Evolutionary conservation across 1,140 invertebrate genomes (phyloP), one percentile per base, ranked within the genome.

Genomic region (Drosophila carrolli): DNA sequence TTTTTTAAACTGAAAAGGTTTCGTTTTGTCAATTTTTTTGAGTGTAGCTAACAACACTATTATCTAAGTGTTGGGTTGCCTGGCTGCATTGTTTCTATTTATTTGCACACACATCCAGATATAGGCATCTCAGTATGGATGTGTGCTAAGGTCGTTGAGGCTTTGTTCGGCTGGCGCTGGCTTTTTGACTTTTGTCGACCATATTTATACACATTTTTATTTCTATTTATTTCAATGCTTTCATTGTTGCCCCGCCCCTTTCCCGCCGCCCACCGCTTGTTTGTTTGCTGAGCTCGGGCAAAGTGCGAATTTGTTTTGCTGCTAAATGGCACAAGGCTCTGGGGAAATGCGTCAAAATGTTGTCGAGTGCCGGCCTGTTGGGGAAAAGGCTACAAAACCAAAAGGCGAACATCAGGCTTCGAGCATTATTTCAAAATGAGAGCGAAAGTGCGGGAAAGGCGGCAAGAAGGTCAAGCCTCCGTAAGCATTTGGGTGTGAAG

Each of bases 241-340:
- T 74, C 58, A 53, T 57, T 81, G 46, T 73, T 66, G 37, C 51
- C 47, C 23, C 48, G 40, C 35, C 44, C 8, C 32, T 23, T 9
- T 16, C 19, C 3, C 9, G 4, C 38, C 32, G 2, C 35, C 37
- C 23, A 10, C 11, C 57, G 29, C 35, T 19, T 35, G 47, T 76
- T 62, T 66, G 61, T 70, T 58, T 80, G 67, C 43, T 78, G 66
- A 66, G 78, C 59, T 58, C 27, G 27, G 65, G 44, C 71, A 82
- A 82, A 83, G 83, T 82, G 83, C 79, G 83, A 86, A 86, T 86
- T 86, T 86, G 83, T 86, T 86, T 72, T 88, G 78, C 71, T 76
- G 83, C 83, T 86, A 86, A 86, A 86, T 88, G 83, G 83, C 83
- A 86, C 83, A 86, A 88, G 83, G 84, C 83, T 86, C 83, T 79